Conservation (phyloP, 2,888 invertebrate species). For the Bombylius discolor region DNA sequence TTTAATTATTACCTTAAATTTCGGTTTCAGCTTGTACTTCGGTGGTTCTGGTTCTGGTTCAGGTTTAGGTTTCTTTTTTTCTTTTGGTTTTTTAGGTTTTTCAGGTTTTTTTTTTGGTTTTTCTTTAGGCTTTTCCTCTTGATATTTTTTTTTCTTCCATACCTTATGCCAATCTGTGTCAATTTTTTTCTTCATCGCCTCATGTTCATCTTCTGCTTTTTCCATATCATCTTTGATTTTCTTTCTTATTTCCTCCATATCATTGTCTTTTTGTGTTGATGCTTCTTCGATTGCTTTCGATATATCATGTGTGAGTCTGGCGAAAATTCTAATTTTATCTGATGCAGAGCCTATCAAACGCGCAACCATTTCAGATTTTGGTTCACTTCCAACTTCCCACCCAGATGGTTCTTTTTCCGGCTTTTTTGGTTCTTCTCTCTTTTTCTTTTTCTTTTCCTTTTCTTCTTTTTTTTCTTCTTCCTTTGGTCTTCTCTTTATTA, state of each 20-base stretch:
- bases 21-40: background rate
- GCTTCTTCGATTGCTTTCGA: constrained; percentile 7
- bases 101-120: background rate
- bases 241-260: constrained; percentile 1
- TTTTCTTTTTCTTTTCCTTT: background rate
- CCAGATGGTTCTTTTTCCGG: background rate
- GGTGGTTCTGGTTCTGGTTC: no score
- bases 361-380: constrained; percentile 2
- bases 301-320: constrained; percentile 7
- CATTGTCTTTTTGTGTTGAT: constrained; percentile 1
- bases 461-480: background rate
- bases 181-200: background rate
- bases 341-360: constrained; percentile 5
- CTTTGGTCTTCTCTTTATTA: no score
- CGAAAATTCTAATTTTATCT: constrained; percentile 6
- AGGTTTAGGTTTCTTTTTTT: background rate
- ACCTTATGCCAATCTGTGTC: background rate
- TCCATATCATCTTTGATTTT: constrained; percentile 1
- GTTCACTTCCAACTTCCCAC: background rate
- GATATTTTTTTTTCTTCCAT: background rate
- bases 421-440: background rate
- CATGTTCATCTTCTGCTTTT: background rate
- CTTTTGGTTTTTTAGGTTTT: background rate
- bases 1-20: background rate
- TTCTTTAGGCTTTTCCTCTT: background rate